These are phyloP conservation scores for Petroica traversi DNA, from an alignment of 2,113 vertebrate species.

Conservation along the genomic window DNA sequence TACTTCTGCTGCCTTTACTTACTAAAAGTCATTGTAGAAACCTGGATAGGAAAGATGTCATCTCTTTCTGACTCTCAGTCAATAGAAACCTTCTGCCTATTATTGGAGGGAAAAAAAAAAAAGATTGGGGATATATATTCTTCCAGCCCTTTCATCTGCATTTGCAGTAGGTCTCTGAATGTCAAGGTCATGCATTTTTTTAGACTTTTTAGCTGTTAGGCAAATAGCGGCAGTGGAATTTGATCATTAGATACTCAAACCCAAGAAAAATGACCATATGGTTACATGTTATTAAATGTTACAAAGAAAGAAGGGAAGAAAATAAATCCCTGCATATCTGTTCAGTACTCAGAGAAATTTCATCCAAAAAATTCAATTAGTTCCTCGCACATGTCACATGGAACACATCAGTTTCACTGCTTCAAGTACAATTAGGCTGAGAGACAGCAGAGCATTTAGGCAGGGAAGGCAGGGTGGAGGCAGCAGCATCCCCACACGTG, in stretches of 20 bases:
- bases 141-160: background rate
- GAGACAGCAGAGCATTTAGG: background rate
- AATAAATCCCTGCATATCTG: background rate
- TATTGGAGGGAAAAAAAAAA: background rate
- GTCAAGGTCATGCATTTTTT: background rate
- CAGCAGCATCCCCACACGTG: background rate
- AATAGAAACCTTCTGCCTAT: background rate
- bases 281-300: background rate
- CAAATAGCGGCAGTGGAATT: background rate
- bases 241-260: slow-evolving; percentile 12
- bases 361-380: slow-evolving; percentile 33
- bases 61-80: background rate
- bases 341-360: background rate
- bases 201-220: background rate
- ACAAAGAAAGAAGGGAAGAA: background rate
- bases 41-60: background rate
- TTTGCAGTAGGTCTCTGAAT: background rate
- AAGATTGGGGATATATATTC: background rate
- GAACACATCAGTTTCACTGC: slow-evolving; percentile 3
- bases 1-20: background rate
- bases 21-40: background rate
- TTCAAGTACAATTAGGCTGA: slow-evolving; percentile 44
- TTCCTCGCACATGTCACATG: background rate
- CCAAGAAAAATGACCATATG: background rate
- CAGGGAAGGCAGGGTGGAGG: background rate